Evolutionary conservation across 2,888 invertebrate species (phyloP).

Genomic region (Drosophila niveifrons): DNA sequence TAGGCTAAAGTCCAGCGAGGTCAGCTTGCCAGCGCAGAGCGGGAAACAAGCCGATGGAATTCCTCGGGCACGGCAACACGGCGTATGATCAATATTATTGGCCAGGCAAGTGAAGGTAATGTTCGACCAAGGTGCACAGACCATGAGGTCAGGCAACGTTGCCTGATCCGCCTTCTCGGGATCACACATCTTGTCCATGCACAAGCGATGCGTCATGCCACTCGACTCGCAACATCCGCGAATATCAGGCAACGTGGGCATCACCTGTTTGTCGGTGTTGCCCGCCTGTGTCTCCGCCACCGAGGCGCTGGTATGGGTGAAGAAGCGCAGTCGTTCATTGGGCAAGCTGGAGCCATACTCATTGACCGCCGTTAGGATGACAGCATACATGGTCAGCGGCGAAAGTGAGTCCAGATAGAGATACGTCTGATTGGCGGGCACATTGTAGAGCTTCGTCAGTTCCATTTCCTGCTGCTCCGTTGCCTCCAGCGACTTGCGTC

Average conservation of each 20-base stretch:
- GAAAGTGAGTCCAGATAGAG: constrained; percentile 88
- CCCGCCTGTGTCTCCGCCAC: constrained; percentile 86
- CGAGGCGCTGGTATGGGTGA: constrained; percentile 88
- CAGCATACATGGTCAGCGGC: constrained; percentile 94
- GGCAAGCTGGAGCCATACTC: constrained; percentile 92
- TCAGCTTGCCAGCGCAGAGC: constrained; percentile 92
- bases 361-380: constrained; percentile 90
- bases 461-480: constrained; percentile 74
- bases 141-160: constrained; percentile 91
- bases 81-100: constrained; percentile 92
- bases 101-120: constrained; percentile 92
- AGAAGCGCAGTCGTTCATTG: constrained; percentile 88
- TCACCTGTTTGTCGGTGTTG: constrained; percentile 87
- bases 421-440: constrained; percentile 87
- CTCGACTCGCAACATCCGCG: constrained; percentile 90
- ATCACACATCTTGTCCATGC: constrained; percentile 92
- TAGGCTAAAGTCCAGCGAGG: constrained; percentile 91
- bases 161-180: constrained; percentile 87
- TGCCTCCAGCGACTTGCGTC: constrained; percentile 30
- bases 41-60: constrained; percentile 91
- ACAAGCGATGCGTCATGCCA: constrained; percentile 91
- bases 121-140: constrained; percentile 94
- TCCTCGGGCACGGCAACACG: constrained; percentile 91
- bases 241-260: constrained; percentile 91
- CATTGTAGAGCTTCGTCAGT: constrained; percentile 72